These are phyloP conservation scores for Atherinomorus stipes DNA, from an alignment of 2,113 vertebrate genomes.

Conservation along the genomic window DNA sequence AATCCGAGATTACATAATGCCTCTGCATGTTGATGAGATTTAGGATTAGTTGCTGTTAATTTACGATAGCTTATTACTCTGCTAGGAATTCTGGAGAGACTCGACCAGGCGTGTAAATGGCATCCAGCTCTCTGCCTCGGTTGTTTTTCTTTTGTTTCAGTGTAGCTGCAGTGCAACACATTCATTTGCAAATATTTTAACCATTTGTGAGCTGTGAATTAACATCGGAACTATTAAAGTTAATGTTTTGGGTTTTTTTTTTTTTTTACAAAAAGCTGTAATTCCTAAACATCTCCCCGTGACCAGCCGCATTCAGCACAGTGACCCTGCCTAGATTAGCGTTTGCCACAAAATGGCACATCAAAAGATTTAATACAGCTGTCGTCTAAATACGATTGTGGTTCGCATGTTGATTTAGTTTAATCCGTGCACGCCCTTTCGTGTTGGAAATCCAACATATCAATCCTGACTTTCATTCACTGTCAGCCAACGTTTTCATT, in stretches of 20 bases:
- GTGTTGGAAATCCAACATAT: conserved; percentile 5
- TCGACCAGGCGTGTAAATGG: neutral
- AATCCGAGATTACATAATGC: conserved; percentile 30
- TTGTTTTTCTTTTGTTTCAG: neutral
- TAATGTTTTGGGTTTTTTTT: no score
- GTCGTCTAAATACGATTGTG: conserved; percentile 15
- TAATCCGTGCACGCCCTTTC: neutral
- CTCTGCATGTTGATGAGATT: conserved; percentile 43
- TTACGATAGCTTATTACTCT: conserved; percentile 30
- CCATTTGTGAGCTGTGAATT: neutral
- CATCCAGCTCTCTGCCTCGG: neutral
- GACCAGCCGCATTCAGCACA: neutral
- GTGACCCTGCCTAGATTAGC: neutral
- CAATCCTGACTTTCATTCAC: neutral
- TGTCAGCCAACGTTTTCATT: neutral
- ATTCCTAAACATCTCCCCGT: neutral
- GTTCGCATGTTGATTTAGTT: conserved; percentile 24
- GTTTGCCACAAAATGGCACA: conserved; percentile 3
- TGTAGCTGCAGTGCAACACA: neutral
- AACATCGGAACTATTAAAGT: neutral
- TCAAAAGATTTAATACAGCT: conserved; percentile 26
- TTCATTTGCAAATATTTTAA: neutral
- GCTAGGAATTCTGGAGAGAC: neutral
- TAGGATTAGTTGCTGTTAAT: conserved; percentile 36
- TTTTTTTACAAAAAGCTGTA: no score